Percentiles rank a stretch among this genome's conserved stretches.
Conservation (phyloP, 1,140 invertebrate genomes). For the Pararge aegeria region DNA sequence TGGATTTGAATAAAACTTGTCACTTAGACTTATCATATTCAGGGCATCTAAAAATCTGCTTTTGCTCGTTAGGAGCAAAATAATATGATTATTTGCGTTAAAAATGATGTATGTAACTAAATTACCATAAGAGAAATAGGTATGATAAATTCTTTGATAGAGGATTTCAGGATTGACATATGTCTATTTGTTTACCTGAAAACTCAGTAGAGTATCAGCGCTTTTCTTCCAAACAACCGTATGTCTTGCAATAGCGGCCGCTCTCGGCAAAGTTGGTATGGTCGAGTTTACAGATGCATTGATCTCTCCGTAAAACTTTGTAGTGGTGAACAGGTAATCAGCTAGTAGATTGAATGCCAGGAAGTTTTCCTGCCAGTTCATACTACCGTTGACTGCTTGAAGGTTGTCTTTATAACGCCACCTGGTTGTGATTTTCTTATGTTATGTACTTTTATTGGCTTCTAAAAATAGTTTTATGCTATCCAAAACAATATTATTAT, state of each 20-base stretch:
- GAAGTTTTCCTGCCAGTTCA: constrained; percentile 77
- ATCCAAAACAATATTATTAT: too few species aligned
- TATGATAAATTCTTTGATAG: too few species aligned
- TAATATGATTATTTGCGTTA: too few species aligned
- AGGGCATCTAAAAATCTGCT: too few species aligned
- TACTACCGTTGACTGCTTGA: constrained; percentile 72
- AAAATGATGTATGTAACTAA: too few species aligned
- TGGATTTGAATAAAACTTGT: too few species aligned
- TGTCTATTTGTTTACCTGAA: constrained; percentile 65
- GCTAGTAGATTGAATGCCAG: constrained; percentile 63
- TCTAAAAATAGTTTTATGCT: too few species aligned
- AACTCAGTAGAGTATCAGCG: constrained; percentile 71
- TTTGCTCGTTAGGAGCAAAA: too few species aligned
- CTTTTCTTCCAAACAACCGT: constrained; percentile 72
- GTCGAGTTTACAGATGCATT: constrained; percentile 72
- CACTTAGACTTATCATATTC: too few species aligned
- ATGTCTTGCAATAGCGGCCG: constrained; percentile 68
- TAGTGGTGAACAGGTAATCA: constrained; percentile 71
- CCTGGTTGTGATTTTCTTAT: constrained; percentile 37
- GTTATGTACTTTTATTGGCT: too few species aligned
- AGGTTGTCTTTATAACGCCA: constrained; percentile 76
- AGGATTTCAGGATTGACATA: too few species aligned
- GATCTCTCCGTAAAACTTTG: constrained; percentile 73
- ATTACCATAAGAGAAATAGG: too few species aligned
- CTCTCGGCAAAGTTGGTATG: constrained; percentile 64